Evolutionary conservation across 2,797 vertebrate species (phyloP), one percentile per base, ranked within the genome.

Genomic region (Cheracebus regulus): DNA sequence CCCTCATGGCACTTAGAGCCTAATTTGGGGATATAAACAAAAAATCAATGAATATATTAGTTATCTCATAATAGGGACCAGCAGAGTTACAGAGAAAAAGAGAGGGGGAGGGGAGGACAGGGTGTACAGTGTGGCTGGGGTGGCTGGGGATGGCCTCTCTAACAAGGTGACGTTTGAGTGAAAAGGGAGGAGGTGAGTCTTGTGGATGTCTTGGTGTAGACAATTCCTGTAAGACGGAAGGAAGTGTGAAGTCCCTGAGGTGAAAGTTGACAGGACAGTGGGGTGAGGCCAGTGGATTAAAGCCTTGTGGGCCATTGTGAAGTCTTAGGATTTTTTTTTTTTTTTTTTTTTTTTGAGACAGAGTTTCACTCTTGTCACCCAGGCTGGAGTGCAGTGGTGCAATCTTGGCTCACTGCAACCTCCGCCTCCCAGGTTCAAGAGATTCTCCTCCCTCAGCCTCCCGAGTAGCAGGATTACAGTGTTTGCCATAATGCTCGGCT

Each of bases 141-240:
- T 1, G 15, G 44, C 75, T 1, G 0, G 39, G 13, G 33, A 48
- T 1, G n/a, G 13, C 19, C 61, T 44, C 19, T 7, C 36, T 9
- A 58, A 22, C 30, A 13, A 10, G 48, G 80, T 4, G 57, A 46
- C 2, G 2, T 39, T 2, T 67, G 39, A 57, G 33, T 90, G 36
- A 30, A 82, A 11, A 24, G 28, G 19, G 52, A 46, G 20, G 17
- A 75, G 36, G 36, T n/a, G 52, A n/a, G 30, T 28, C 5, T 2
- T 5, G 15, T n/a, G 36, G 8, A 4, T 24, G 44, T 41, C 36
- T 36, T 1, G 1, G 64, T 11, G 22, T 22, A 20, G 58, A 90
- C 6, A 17, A 41, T 52, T 75, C 67, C 28, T 17, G 3, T 76
- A 50, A 33, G 15, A 7, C 22, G 14, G 19, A 24, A 41, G 41